A percentile compares a stretch with the other conserved stretches of the same genome.
Evolutionary conservation across 1,140 invertebrate genomes (phyloP).

Genomic region (Ptiloglossa arizonensis): DNA sequence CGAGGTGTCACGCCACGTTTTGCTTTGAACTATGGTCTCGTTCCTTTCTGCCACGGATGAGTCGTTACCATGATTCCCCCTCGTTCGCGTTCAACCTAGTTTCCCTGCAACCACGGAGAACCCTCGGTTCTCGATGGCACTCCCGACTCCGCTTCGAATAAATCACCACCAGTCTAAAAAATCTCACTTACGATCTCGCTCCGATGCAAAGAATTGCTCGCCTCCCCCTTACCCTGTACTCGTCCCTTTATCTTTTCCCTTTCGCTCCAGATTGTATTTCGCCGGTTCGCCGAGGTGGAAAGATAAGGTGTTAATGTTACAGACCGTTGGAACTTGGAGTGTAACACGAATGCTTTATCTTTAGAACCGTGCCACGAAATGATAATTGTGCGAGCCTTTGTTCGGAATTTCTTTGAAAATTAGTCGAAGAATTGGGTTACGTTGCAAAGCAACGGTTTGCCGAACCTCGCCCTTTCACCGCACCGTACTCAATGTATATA

Average conservation of each 20-base stretch:
- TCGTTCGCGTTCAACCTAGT: slow-evolving; percentile 37
- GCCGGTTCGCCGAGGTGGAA: slow-evolving; percentile 60
- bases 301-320: slow-evolving; percentile 75
- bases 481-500: no score
- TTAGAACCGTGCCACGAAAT: background rate
- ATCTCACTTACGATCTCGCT: slow-evolving; percentile 59
- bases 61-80: slow-evolving; percentile 47
- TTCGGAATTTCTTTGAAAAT: background rate
- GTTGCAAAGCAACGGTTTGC: no score
- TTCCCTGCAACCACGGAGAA: slow-evolving; percentile 41
- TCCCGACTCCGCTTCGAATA: slow-evolving; percentile 54
- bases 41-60: slow-evolving; percentile 47
- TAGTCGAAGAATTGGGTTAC: background rate
- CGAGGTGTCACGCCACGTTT: slow-evolving; percentile 61
- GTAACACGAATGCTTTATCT: background rate
- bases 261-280: slow-evolving; percentile 60
- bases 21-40: slow-evolving; percentile 45
- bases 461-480: no score
- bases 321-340: slow-evolving; percentile 57
- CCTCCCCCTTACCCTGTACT: background rate
- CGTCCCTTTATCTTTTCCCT: slow-evolving; percentile 31
- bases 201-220: slow-evolving; percentile 59
- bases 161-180: slow-evolving; percentile 62
- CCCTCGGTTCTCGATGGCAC: slow-evolving; percentile 43
- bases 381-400: background rate